These are phyloP conservation scores for Podilymbus podiceps DNA, from an alignment of 2,113 vertebrate species.

Conservation along the genomic window DNA sequence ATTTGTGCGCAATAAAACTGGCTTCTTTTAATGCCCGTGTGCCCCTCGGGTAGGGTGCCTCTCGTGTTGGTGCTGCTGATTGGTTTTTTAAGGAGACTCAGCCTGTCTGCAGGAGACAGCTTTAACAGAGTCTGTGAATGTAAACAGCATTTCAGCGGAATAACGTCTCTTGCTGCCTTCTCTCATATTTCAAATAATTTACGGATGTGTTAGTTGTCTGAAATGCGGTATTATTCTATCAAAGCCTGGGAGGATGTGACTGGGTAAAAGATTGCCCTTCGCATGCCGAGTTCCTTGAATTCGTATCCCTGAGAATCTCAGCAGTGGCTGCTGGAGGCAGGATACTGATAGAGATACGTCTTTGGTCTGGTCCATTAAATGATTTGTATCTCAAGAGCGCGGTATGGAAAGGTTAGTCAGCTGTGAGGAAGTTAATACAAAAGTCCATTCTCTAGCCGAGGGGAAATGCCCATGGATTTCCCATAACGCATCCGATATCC, in stretches of 20 bases:
- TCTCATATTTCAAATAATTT: accelerated
- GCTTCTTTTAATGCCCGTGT: background rate
- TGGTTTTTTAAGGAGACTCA: background rate
- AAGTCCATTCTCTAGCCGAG: background rate
- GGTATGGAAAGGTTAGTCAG: background rate
- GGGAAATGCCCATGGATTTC: background rate
- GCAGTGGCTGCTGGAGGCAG: background rate
- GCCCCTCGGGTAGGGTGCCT: background rate
- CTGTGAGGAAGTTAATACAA: background rate
- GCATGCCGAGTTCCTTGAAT: accelerated
- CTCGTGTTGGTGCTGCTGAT: background rate
- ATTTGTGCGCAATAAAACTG: background rate
- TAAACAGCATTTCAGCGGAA: background rate
- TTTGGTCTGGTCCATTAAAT: too few relatives aligned
- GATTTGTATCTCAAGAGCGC: background rate
- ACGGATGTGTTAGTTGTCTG: background rate
- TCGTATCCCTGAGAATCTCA: background rate
- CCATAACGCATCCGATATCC: background rate
- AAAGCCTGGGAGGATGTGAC: background rate
- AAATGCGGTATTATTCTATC: background rate
- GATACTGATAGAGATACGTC: background rate
- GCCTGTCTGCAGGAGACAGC: background rate
- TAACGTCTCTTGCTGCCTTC: background rate
- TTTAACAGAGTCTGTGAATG: background rate
- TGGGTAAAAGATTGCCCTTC: background rate